These are phyloP conservation scores for Clusia tigrina DNA, from an alignment of 2,888 invertebrate species.

Conservation along the genomic window DNA sequence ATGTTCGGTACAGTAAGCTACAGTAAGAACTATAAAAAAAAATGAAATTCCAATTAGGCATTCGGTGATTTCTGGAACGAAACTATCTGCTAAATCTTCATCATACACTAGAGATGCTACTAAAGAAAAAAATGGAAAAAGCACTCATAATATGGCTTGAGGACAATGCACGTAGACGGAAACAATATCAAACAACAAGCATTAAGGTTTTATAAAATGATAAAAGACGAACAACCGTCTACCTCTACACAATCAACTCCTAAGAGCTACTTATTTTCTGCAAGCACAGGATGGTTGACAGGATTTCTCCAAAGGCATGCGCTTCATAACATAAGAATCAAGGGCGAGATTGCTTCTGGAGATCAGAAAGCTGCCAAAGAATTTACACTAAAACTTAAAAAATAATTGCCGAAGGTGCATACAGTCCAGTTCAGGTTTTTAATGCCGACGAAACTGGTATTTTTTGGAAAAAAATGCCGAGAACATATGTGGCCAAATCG, in stretches of 20 bases:
- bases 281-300: conserved; percentile 38
- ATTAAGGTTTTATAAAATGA: conserved; percentile 31
- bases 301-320: conserved; percentile 38
- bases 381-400: too few species aligned
- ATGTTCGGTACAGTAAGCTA: too few species aligned
- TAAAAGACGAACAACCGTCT: conserved; percentile 24
- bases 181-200: conserved; percentile 36
- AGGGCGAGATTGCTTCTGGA: conserved; percentile 37
- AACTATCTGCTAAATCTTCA: too few species aligned
- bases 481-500: conserved; percentile 48
- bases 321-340: conserved; percentile 41
- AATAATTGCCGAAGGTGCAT: conserved; percentile 42
- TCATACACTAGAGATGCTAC: too few species aligned
- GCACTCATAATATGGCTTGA: too few species aligned
- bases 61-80: too few species aligned
- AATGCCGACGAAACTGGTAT: conserved; percentile 47
- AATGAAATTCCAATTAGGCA: too few species aligned
- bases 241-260: conserved; percentile 21
- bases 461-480: conserved; percentile 52
- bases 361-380: conserved; percentile 35
- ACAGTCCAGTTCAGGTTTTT: conserved; percentile 44
- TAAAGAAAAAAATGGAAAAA: too few species aligned
- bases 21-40: too few species aligned
- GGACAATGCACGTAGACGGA: too few species aligned
- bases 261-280: conserved; percentile 26